Percentiles rank a stretch among this genome's conserved stretches.
phyloP scores from a whole-genome alignment of 1,140 invertebrate species.

The Cherax destructor region DNA sequence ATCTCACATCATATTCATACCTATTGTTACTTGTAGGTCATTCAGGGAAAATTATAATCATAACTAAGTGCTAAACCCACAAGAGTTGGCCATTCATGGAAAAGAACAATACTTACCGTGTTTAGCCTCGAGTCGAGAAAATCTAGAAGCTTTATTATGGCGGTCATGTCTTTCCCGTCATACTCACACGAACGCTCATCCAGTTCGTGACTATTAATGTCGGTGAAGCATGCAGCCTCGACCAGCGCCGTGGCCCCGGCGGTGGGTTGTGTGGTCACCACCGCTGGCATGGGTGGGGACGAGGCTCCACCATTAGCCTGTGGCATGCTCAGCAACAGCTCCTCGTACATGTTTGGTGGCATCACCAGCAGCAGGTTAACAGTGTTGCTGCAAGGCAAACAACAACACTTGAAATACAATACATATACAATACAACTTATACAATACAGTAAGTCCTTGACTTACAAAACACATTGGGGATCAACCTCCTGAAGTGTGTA shows the following conservation, averaged over 20 bases:
- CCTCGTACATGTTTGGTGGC: slow-evolving; percentile 76
- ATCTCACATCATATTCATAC: no score
- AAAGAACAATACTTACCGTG: slow-evolving; percentile 73
- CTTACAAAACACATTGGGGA: no score
- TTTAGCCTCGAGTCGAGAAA: slow-evolving; percentile 81
- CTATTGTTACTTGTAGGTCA: no score
- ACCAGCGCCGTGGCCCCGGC: slow-evolving; percentile 46
- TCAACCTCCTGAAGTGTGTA: no score
- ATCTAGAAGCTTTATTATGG: slow-evolving; percentile 81
- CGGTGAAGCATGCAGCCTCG: slow-evolving; percentile 57
- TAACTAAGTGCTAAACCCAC: background rate
- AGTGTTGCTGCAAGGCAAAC: slow-evolving; percentile 77
- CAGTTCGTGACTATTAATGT: slow-evolving; percentile 6
- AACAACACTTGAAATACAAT: no score
- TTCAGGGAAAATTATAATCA: no score
- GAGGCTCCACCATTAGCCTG: background rate
- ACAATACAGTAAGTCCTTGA: no score
- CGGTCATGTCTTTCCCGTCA: slow-evolving; percentile 84
- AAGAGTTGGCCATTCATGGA: background rate
- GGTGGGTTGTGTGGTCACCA: slow-evolving; percentile 54
- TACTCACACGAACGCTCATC: slow-evolving; percentile 75
- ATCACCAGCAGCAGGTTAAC: slow-evolving; percentile 74
- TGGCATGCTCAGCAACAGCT: slow-evolving; percentile 77
- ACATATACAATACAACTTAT: no score
- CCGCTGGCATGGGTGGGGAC: slow-evolving; percentile 17